Conservation (phyloP, 1,140 invertebrate species). For the Delia radicum region DNA sequence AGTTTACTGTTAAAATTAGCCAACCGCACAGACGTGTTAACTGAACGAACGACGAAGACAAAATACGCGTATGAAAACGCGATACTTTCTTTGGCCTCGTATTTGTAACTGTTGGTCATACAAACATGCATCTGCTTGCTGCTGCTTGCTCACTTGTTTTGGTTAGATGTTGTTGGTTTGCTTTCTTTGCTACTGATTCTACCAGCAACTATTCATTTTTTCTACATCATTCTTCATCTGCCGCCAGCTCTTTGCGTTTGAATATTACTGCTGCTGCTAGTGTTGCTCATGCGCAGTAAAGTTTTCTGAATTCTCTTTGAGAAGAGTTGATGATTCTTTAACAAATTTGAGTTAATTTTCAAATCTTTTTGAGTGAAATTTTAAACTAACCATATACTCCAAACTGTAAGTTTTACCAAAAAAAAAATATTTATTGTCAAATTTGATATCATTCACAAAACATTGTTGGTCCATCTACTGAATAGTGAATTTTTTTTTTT, state of each 20-base stretch:
- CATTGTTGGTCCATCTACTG: neutral
- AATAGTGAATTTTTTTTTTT: neutral
- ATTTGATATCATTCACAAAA: slow-evolving; percentile 1
- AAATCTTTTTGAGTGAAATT: neutral
- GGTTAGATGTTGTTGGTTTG: slow-evolving; percentile 11
- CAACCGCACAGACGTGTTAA: slow-evolving; percentile 44
- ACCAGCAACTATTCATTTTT: no score
- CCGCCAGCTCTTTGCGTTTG: no score
- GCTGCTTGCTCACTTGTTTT: neutral
- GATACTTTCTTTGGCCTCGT: slow-evolving; percentile 57
- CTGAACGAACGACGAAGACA: slow-evolving; percentile 53
- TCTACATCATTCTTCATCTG: neutral
- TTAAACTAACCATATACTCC: no score
- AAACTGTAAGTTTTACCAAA: no score
- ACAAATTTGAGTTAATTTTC: neutral
- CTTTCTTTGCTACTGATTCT: slow-evolving; percentile 22
- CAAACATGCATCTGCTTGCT: slow-evolving; percentile 25
- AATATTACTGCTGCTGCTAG: neutral
- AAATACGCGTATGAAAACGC: slow-evolving; percentile 44
- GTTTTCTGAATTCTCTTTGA: neutral
- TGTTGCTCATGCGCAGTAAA: neutral
- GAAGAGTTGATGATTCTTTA: neutral
- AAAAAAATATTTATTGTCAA: neutral
- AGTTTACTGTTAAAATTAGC: neutral
- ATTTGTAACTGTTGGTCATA: slow-evolving; percentile 30